Evolutionary conservation across 2,113 vertebrate genomes (phyloP).

Genomic region (Casuarius casuarius): DNA sequence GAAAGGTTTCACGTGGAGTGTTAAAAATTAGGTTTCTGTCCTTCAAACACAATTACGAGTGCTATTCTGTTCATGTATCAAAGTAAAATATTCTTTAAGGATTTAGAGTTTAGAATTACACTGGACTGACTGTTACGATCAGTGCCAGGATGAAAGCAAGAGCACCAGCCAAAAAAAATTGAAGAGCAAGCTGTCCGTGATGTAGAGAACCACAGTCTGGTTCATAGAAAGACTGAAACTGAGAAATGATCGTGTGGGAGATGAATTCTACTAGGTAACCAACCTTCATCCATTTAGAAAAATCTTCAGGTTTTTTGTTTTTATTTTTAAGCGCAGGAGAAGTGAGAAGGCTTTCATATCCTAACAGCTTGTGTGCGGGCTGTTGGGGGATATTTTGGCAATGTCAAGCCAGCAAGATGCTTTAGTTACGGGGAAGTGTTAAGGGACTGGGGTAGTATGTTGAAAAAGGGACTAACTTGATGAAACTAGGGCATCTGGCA

Average conservation of each 20-base stretch:
- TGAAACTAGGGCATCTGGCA: slow-evolving; percentile 51
- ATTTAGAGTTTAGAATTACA: background rate
- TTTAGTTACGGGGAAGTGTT: slow-evolving; percentile 42
- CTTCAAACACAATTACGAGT: background rate
- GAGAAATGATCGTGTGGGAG: background rate
- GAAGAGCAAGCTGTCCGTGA: background rate
- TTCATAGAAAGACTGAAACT: background rate
- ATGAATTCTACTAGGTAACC: slow-evolving; percentile 15
- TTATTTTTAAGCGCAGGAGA: slow-evolving; percentile 39
- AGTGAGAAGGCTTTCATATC: slow-evolving; percentile 39
- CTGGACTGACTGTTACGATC: background rate
- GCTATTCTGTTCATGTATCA: background rate
- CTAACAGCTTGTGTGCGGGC: slow-evolving; percentile 59
- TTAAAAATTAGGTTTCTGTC: background rate
- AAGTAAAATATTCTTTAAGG: background rate
- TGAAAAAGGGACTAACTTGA: slow-evolving; percentile 27
- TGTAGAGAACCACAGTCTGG: background rate
- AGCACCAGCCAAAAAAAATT: background rate
- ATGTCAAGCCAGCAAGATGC: slow-evolving; percentile 23
- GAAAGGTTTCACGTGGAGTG: background rate
- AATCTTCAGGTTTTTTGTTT: slow-evolving; percentile 18
- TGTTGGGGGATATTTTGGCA: slow-evolving; percentile 62
- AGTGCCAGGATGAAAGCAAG: background rate
- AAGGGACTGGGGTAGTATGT: slow-evolving; percentile 12
- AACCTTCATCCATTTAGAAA: slow-evolving; percentile 15